phyloP scores from a whole-genome alignment of 2,797 vertebrate species.

The Halcyon smyrnensis region DNA sequence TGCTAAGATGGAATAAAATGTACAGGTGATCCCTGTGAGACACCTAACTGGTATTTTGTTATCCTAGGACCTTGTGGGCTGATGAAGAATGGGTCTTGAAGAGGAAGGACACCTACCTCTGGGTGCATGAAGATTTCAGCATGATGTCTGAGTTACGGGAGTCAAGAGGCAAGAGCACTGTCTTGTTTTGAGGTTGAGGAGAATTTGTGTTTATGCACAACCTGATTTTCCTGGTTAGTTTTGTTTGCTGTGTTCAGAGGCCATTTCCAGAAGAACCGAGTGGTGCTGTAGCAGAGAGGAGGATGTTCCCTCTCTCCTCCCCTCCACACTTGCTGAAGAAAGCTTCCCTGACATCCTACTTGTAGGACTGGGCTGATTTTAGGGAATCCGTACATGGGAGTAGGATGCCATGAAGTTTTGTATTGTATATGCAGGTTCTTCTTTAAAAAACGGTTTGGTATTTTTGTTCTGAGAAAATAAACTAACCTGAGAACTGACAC shows the following conservation, averaged over 20 bases:
- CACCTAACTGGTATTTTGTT: neutral
- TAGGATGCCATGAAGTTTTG: neutral
- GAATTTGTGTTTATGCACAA: neutral
- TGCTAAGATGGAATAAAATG: neutral
- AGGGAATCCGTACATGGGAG: neutral
- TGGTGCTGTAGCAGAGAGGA: neutral
- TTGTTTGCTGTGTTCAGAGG: neutral
- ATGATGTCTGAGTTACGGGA: neutral
- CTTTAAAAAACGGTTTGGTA: neutral
- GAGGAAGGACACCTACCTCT: neutral
- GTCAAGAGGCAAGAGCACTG: neutral
- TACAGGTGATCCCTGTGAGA: neutral
- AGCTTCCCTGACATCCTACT: neutral
- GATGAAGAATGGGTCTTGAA: neutral
- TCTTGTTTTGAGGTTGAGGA: neutral
- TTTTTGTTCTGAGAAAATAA: conserved; percentile 53
- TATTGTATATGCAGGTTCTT: neutral
- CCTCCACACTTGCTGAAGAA: neutral
- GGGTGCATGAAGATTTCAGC: neutral
- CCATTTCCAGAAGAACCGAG: neutral
- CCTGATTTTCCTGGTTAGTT: neutral
- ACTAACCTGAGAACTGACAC: neutral
- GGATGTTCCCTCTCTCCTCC: neutral
- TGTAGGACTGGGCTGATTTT: neutral
- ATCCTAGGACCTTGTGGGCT: neutral